Evolutionary conservation across 2,113 vertebrate genomes (phyloP).

Genomic region (Trichomycterus rosablanca): DNA sequence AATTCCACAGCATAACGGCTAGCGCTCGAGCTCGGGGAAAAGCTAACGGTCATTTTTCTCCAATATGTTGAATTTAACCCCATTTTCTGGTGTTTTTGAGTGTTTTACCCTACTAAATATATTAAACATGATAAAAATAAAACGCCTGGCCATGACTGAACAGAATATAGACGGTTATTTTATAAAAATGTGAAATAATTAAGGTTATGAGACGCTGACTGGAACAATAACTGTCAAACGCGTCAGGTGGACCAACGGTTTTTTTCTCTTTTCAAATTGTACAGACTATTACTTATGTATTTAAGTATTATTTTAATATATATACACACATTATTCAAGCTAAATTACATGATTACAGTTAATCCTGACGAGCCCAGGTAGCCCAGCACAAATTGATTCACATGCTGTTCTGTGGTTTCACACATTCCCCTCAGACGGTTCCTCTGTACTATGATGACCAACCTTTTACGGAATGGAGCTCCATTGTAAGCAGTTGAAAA

Average conservation of each 20-base stretch:
- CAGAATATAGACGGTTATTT: no score
- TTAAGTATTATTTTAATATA: not conserved
- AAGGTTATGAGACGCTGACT: not conserved
- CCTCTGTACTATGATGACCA: no score
- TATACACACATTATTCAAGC: not conserved
- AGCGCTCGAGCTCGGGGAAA: constrained; percentile 6
- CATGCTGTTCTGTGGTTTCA: not conserved
- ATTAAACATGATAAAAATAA: no score
- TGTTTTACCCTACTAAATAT: no score
- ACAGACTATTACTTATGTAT: not conserved
- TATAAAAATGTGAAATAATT: not conserved
- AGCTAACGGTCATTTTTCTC: constrained; percentile 8
- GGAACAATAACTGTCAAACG: constrained; percentile 12
- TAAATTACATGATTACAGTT: no score
- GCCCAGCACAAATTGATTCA: not conserved
- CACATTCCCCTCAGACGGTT: not conserved
- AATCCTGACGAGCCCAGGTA: no score
- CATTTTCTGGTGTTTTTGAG: no score
- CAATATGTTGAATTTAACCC: not conserved
- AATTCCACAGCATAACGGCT: constrained; percentile 2
- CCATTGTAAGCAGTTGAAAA: constrained; percentile 54
- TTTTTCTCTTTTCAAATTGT: not conserved
- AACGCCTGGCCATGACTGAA: no score
- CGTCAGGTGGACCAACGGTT: constrained; percentile 3
- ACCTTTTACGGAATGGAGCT: constrained; percentile 60